Conservation (phyloP, 2,113 vertebrate species). For the Raja brachyura region DNA sequence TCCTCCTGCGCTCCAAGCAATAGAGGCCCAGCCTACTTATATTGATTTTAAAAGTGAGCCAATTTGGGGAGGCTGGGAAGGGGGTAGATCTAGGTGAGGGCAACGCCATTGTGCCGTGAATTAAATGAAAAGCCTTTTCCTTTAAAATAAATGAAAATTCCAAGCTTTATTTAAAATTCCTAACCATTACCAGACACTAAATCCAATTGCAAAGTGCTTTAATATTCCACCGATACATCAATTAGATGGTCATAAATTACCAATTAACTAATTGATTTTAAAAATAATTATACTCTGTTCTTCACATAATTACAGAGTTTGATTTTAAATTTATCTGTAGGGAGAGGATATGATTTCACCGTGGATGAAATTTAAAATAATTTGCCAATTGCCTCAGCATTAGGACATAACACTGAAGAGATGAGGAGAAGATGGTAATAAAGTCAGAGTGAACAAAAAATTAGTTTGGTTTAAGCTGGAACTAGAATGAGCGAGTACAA, state of each 20-base stretch:
- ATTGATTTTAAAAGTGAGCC: background rate
- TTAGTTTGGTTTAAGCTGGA: no score
- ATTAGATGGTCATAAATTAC: background rate
- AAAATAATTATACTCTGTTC: background rate
- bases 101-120: background rate
- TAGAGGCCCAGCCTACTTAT: no score
- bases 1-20: no score
- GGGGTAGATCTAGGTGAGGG: background rate
- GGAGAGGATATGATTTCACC: background rate
- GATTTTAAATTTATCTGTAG: background rate
- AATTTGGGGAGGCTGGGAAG: background rate
- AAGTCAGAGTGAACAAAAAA: no score
- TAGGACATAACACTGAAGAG: no score
- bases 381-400: no score
- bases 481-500: no score
- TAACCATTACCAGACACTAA: background rate
- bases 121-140: background rate
- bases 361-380: background rate
- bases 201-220: background rate
- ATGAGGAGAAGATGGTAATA: no score
- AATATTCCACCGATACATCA: background rate
- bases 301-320: background rate
- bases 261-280: constrained; percentile 19
- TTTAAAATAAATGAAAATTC: background rate
- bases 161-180: background rate